Evolutionary conservation across 1,140 invertebrate species (phyloP), one percentile per base, ranked within the genome.

Genomic region (Microplitis mediator): DNA sequence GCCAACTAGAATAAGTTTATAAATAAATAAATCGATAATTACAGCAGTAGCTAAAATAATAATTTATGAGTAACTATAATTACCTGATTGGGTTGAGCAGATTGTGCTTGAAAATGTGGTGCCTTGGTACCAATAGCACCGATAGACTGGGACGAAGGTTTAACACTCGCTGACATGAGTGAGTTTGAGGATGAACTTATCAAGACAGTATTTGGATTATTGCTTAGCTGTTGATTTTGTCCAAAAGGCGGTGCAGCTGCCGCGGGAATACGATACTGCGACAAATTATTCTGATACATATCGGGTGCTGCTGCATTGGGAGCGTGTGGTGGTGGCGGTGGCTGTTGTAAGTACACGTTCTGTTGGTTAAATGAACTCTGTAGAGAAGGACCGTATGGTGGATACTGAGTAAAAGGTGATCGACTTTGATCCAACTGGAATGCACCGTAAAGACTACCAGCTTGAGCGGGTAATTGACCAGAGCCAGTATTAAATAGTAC

Each of bases 151-250:
- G 91, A 90, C 9, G 93, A 93, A 16, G 94, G 94, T 82, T 97
- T 97, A 13, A 96, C 94, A 75, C 92, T 93, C 50, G 95, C 93
- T 0, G 95, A 96, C 94, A 97, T 96, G 60, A 96, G 88, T 23
- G 95, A 95, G 85, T 95, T 95, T 6, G 93, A 92, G 6, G 93
- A 93, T 34, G 95, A 95, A 63, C 94, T 95, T 71, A 97, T 96
- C 73, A 97, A 90, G 68, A 96, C 94, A 34, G 95, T 95, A 78
- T 92, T 96, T 32, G 95, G 94, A 87, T 94, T 95, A 80, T 91
- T 94, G 74, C 91, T 90, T 69, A 94, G 89, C 79, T 95, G 94
- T 64, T 93, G 91, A 75, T 92, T 92, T 82, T 95, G 92, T 16
- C 92, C 91, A 84, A 94, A 92, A 1, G 88, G 91, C 76, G 87